Evolutionary conservation across 2,797 vertebrate species (phyloP).

Genomic region (Eulemur albifrons): DNA sequence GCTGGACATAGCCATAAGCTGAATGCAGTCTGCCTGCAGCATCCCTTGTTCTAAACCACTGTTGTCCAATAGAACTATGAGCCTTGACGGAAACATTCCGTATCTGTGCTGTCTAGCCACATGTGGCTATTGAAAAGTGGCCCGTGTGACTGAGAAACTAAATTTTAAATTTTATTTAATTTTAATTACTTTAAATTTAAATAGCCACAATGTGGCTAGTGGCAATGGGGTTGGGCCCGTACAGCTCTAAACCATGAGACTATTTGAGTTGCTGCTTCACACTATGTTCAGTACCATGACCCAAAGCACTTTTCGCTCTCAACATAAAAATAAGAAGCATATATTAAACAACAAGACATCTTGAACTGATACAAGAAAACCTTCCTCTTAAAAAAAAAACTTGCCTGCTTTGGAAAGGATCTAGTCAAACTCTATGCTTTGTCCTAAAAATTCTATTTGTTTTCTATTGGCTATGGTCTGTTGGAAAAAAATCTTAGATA

Average conservation of each 20-base stretch:
- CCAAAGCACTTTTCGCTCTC: not conserved
- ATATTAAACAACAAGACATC: not conserved
- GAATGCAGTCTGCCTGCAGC: not conserved
- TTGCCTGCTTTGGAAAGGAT: not conserved
- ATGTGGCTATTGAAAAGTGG: not conserved
- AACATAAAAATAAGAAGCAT: not conserved
- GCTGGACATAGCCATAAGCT: not conserved
- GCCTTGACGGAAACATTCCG: fast-evolving
- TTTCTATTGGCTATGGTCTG: not conserved
- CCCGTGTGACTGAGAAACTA: not conserved
- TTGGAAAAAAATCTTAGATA: not conserved
- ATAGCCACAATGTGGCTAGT: not conserved
- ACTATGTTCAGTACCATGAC: not conserved
- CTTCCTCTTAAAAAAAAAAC: not conserved
- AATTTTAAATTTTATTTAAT: not conserved
- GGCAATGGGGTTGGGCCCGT: not conserved
- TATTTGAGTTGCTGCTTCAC: not conserved
- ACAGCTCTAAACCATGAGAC: not conserved
- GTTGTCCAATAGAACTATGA: not conserved
- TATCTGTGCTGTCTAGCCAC: no score
- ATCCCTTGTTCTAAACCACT: not conserved
- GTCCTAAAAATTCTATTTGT: not conserved
- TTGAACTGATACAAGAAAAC: not conserved
- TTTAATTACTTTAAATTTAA: not conserved
- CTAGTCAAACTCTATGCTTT: not conserved